phyloP scores from a whole-genome alignment of 64 coral and sea anemone genomes.

The Platygyra sinensis region DNA sequence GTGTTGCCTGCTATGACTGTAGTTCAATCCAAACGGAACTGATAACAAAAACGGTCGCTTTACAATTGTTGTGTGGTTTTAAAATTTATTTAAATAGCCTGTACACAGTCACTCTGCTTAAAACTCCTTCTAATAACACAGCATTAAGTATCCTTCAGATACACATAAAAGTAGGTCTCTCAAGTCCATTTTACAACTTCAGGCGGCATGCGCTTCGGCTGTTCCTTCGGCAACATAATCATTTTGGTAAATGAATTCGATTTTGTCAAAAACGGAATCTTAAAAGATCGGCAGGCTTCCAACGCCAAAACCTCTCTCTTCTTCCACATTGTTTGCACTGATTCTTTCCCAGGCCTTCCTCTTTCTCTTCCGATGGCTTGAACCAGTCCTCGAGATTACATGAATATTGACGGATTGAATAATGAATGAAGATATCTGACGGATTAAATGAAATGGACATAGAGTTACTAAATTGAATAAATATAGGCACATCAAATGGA shows the following conservation, averaged over 20 bases:
- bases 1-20: neutral
- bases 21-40: neutral
- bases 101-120: neutral
- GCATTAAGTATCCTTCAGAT: no score
- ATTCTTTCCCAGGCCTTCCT: neutral
- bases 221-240: neutral
- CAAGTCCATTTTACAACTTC: neutral
- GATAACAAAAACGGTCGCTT: constrained; percentile 26
- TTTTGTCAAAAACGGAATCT: neutral
- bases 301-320: neutral
- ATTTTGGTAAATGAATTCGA: neutral
- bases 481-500: neutral
- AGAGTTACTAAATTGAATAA: neutral
- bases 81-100: neutral
- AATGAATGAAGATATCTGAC: neutral
- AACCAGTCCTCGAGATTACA: neutral
- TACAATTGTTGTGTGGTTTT: neutral
- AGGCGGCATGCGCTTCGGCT: neutral
- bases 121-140: no score
- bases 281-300: neutral
- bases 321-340: neutral
- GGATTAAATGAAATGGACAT: neutral
- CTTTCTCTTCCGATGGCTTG: neutral
- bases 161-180: no score
- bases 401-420: neutral